Percentiles rank a stretch among this genome's conserved stretches.
Evolutionary conservation across 2,888 invertebrate genomes (phyloP).

Genomic region (Ellobium chinense): DNA sequence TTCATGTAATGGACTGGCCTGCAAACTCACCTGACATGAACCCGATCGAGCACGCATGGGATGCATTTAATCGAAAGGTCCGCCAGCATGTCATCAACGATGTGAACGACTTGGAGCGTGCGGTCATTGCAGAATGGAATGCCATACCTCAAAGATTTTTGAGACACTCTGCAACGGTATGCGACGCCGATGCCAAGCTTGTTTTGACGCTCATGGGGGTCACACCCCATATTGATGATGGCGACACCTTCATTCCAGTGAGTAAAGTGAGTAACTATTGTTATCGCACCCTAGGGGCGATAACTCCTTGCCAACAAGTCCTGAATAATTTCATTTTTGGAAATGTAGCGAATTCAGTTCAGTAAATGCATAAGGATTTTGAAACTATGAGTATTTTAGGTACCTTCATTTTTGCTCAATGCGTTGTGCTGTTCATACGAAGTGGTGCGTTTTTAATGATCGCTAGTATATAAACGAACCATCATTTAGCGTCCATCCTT

Average conservation of each 20-base stretch:
- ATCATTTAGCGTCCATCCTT: no score
- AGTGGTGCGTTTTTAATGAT: no score
- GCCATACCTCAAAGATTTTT: no score
- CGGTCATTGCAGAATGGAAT: conserved; percentile 5
- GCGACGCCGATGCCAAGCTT: conserved; percentile 4
- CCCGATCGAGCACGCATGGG: conserved; percentile 13
- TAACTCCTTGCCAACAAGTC: background rate
- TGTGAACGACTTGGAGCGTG: background rate
- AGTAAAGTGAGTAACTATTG: background rate
- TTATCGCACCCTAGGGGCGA: background rate
- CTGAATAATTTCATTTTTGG: background rate
- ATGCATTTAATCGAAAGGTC: conserved; percentile 3
- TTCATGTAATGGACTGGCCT: conserved; percentile 23
- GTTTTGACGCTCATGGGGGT: conserved; percentile 1
- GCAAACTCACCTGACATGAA: conserved; percentile 15
- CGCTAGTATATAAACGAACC: no score
- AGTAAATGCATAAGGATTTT: no score
- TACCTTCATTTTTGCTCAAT: no score
- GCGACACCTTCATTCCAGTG: background rate
- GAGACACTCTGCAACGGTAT: background rate
- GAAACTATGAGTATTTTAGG: no score
- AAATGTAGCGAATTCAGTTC: background rate
- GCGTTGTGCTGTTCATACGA: no score
- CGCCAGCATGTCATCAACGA: background rate
- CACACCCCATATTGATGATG: background rate